These are phyloP conservation scores for Emydura subglobosa DNA, from an alignment of 2,113 vertebrate species.

Conservation along the genomic window DNA sequence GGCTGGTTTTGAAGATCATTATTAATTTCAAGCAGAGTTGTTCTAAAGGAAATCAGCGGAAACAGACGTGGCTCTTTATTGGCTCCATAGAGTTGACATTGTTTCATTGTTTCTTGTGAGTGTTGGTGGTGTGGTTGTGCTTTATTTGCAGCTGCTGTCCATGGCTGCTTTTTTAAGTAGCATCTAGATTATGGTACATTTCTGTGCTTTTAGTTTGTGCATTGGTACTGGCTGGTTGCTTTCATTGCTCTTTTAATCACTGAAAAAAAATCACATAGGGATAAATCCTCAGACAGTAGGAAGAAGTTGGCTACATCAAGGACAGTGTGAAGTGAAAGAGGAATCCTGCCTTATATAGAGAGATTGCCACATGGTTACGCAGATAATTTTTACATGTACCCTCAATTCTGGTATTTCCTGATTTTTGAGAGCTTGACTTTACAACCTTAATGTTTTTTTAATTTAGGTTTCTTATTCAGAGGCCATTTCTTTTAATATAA, in stretches of 20 bases:
- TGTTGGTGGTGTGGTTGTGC: background rate
- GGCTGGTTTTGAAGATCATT: conserved; percentile 5
- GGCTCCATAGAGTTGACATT: background rate
- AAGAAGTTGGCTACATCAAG: background rate
- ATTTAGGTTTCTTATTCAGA: background rate
- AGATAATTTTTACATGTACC: background rate
- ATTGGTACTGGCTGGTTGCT: background rate
- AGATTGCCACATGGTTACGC: background rate
- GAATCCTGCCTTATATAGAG: background rate
- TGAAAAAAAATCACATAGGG: background rate
- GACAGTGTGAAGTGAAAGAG: background rate
- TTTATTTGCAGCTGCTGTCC: background rate
- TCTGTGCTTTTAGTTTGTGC: background rate
- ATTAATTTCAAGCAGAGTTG: background rate
- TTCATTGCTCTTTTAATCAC: background rate
- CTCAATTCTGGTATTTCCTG: background rate
- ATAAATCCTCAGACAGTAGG: background rate
- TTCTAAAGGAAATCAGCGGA: conserved; percentile 15
- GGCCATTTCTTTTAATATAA: background rate
- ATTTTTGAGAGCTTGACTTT: background rate
- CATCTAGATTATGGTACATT: background rate
- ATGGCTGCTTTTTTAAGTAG: background rate
- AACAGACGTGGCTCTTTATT: conserved; percentile 3
- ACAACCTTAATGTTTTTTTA: background rate
- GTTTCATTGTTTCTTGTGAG: background rate